Conservation (phyloP, 2,888 invertebrate species). For the Eupithecia vulgata region DNA sequence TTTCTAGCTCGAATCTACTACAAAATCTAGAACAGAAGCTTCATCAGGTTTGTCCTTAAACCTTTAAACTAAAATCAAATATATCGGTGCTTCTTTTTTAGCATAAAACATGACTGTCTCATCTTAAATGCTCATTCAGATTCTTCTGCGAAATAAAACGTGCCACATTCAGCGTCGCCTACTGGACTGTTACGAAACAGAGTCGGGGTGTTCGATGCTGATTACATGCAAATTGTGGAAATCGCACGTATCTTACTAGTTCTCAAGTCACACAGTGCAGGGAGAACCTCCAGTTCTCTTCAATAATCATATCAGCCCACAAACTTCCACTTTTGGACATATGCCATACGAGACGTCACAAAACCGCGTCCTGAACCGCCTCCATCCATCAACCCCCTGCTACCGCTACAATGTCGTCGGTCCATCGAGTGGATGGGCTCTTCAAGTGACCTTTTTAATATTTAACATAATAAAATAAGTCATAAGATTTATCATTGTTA, state of each 20-base stretch:
- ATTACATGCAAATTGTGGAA: slow-evolving; percentile 56
- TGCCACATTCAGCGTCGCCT: slow-evolving; percentile 42
- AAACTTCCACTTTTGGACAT: not conserved
- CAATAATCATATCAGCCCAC: not conserved
- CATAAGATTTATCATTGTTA: not conserved
- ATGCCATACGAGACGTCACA: no score
- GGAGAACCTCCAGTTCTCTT: slow-evolving; percentile 10
- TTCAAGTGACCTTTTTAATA: not conserved
- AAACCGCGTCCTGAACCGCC: no score
- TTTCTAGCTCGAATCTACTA: not conserved
- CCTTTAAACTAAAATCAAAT: not conserved
- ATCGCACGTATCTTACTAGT: slow-evolving; percentile 47
- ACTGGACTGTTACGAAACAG: slow-evolving; percentile 49
- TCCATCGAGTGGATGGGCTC: not conserved
- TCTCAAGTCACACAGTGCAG: slow-evolving; percentile 15
- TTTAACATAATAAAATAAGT: no score
- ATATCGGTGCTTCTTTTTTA: not conserved
- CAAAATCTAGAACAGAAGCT: not conserved
- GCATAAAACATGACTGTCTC: not conserved
- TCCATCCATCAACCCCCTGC: not conserved
- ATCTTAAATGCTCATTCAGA: not conserved
- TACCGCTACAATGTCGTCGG: not conserved
- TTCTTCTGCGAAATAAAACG: not conserved
- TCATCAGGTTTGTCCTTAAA: not conserved
- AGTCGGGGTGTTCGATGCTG: slow-evolving; percentile 49